phyloP scores from a whole-genome alignment of 1,140 invertebrate species.

The Pteromalus puparum region DNA sequence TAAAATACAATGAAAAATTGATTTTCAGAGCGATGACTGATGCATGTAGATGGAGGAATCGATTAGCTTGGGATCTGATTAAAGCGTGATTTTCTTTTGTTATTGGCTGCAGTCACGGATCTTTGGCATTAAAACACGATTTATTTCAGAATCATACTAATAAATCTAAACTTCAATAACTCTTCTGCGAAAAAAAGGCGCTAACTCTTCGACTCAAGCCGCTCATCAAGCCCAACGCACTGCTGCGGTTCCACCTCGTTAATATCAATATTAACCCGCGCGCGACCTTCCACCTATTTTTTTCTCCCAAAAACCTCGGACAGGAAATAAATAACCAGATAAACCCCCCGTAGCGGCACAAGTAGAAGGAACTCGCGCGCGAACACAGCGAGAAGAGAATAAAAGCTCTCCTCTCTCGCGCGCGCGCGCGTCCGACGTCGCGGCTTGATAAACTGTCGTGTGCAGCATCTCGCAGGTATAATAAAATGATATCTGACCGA shows the following conservation, averaged over 20 bases:
- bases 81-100: no score
- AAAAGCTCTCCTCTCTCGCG: constrained; percentile 48
- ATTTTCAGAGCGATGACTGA: no score
- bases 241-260: constrained; percentile 33
- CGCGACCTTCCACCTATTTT: not conserved
- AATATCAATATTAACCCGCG: constrained; percentile 46
- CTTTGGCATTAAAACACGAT: no score
- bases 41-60: no score
- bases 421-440: constrained; percentile 43
- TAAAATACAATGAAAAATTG: no score
- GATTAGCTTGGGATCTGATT: no score
- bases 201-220: not conserved
- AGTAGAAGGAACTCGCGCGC: not conserved
- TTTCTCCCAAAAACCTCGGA: not conserved
- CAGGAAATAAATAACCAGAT: constrained; percentile 49
- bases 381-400: constrained; percentile 32
- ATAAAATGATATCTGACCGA: constrained; percentile 70
- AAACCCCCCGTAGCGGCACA: not conserved
- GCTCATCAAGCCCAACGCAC: not conserved
- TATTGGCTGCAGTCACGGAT: no score
- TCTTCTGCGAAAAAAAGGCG: no score
- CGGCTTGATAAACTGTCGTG: constrained; percentile 67
- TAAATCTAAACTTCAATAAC: no score
- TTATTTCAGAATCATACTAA: not conserved
- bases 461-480: constrained; percentile 63